Evolutionary conservation across 2,888 invertebrate species (phyloP), one percentile per base, ranked within the genome.

Genomic region (Spodoptera littoralis): DNA sequence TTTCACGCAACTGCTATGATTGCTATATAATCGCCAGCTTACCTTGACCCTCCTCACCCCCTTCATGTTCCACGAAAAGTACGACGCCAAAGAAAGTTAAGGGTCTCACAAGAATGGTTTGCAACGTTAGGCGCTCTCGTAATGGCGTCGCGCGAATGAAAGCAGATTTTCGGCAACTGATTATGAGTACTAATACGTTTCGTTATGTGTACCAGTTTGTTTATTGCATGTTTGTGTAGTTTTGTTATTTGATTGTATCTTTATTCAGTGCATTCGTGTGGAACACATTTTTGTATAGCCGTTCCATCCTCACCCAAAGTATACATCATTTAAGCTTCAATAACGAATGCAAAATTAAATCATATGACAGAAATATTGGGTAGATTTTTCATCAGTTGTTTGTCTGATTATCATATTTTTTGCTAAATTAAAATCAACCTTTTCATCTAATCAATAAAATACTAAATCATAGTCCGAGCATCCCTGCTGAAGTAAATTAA

Each of bases 1-100:
- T 93, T 92, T 89, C 89, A 91, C 86, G 89, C 92, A 90, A 92
- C 92, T 92, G 93, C 92, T 90, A 91, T 93, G 92, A 94, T 94
- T 93, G 91, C 90, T 90, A 87, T 88, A 88, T 89, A 91, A 90
- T 91, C 85, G 84, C 89, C 90, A 87, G 59, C 67, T 53, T 82
- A 81, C 78, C 68, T 69, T 85, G 90, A 85, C 71, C 84, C 71
- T 69, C 81, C 72, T 63, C 71, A 68, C 67, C 68, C 70, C 74
- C 72, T 78, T 76, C 59, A 51, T 8, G 63, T 57, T 53, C 49
- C 59, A 71, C 50, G 58, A 47, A 73, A 57, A 76, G 66, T 59
- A 60, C 41, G 50, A 54, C 47, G 45, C 70, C 72, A 77, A 81
- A 71, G 71, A 73, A 77, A 71, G 65, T 62, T 67, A 61, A 18